Evolutionary conservation across 2,888 invertebrate species (phyloP), one percentile per base, ranked within the genome.

Genomic region (Hypercompe scribonia): DNA sequence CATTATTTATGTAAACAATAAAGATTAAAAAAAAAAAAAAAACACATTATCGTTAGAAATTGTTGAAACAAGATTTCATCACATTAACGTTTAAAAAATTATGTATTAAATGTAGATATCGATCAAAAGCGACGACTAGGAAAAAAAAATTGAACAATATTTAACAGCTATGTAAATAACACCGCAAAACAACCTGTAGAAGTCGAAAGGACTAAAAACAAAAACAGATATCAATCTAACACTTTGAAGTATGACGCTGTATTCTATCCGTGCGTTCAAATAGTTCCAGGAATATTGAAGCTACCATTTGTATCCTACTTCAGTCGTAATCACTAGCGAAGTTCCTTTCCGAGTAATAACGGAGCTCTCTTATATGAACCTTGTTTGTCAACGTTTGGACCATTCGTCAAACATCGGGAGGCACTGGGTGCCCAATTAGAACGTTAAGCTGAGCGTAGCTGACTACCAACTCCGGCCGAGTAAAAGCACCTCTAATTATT

Each of bases 401-500:
- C 76, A 84, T 84, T 84, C 88, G 80, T 85, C 83, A 87, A 87
- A 84, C 84, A 84, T 82, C 70, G 77, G 69, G 75, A 76, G 78
- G 78, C 78, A 84, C 81, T 71, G 77, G 75, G 81, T 72, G 78
- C 74, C 84, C 84, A 84, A 84, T 84, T 84, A 84, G 84, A 81
- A 84, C 78, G 84, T 77, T 81, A 84, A 82, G 87, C 82, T 86
- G 80, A 84, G 84, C 84, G 81, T 83, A 76, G 73, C 86, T 82
- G 82, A 84, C 85, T 81, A 81, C 82, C 82, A 82, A 87, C 86
- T 87, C 81, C 82, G 84, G 80, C 84, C 78, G 82, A 79, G 86
- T 86, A 84, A 86, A 84, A 84, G 81, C 88, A 83, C 83, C 85
- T 83, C 85, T 89, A 88, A 89, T 88, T 87, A 87, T 87, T 87